Evolutionary conservation across 2,113 vertebrate genomes (phyloP), one percentile per base, ranked within the genome.

Genomic region (Clupea harengus): DNA sequence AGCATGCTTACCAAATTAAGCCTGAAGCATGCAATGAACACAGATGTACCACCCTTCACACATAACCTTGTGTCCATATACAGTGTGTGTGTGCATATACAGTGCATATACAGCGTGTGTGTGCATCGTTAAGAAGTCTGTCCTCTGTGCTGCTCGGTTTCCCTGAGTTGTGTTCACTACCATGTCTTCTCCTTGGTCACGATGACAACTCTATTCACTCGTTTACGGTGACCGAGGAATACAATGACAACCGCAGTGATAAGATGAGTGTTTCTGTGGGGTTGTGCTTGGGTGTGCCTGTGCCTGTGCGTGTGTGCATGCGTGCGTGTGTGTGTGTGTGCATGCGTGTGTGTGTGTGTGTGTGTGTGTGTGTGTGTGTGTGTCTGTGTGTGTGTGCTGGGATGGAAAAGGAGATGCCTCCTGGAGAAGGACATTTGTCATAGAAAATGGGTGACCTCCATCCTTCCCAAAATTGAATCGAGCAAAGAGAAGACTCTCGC

Each of bases 1-100:
- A 85, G 81, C 85, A 89, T 89, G 89, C 85, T 88, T 86, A 83
- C 87, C 86, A 81, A 83, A 85, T 89, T 88, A 86, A 86, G 87
- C 86, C 87, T 82, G 85, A 83, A 87, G 83, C 84, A 86, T 88
- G 88, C 67, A 83, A 75, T 85, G 82, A 83, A 86, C 83, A 83
- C 86, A 86, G 87, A 81, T 83, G 72, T 83, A 82, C 39, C 45
- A 64, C 82, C 72, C 86, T 85, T 83, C 87, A 85, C 88, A 89
- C 85, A 84, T 86, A 89, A 82, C 86, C 81, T 17, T 86, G 84
- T 17, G 28, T 64, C 6, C 20, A n/a, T 64, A 6, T 25, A n/a
- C 22, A 45, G 81, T 7, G 20, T 64, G 57, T 64, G 57, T 20
- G 57, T 64, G 6, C 22, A 64, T 84, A 64, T 50, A 39, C 39